Percentiles rank a stretch among this genome's conserved stretches.
These are phyloP conservation scores for Antheraea yamamai DNA, from an alignment of 2,888 invertebrate species.

Conservation along the genomic window DNA sequence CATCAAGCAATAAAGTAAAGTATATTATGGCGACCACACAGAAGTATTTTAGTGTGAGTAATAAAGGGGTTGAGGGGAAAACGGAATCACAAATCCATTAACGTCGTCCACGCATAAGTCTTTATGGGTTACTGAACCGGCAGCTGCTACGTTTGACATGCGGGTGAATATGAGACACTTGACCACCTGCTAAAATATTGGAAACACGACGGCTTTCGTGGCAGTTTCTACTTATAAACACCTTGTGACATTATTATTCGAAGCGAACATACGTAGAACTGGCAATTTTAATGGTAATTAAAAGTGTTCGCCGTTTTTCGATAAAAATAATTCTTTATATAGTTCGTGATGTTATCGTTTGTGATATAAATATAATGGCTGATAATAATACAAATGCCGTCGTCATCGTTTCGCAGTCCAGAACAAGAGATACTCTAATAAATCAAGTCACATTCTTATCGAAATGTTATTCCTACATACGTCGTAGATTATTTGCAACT, in stretches of 20 bases:
- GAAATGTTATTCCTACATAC: conserved; percentile 16
- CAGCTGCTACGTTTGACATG: conserved; percentile 59
- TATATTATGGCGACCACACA: conserved; percentile 23
- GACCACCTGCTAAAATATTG: conserved; percentile 38
- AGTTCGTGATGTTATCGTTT: background rate
- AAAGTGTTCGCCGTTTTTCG: background rate
- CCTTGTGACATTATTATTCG: conserved; percentile 18
- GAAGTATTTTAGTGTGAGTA: conserved; percentile 29
- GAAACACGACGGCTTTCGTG: conserved; percentile 11
- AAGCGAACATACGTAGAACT: background rate
- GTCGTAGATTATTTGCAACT: conserved; percentile 13
- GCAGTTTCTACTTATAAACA: background rate
- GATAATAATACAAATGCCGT: background rate
- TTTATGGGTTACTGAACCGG: conserved; percentile 60
- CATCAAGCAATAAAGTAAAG: conserved; percentile 15
- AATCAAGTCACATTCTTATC: background rate
- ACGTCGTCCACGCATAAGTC: conserved; percentile 43
- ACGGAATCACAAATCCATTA: conserved; percentile 50
- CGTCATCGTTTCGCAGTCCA: background rate
- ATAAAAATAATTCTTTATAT: background rate
- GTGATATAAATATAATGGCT: background rate
- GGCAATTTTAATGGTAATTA: background rate
- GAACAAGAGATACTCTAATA: background rate
- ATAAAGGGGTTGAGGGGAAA: conserved; percentile 20
- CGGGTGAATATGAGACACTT: conserved; percentile 40